Percentiles rank a stretch among this genome's conserved stretches.
Conservation (phyloP, 2,113 vertebrate species). For the Galemys pyrenaicus region DNA sequence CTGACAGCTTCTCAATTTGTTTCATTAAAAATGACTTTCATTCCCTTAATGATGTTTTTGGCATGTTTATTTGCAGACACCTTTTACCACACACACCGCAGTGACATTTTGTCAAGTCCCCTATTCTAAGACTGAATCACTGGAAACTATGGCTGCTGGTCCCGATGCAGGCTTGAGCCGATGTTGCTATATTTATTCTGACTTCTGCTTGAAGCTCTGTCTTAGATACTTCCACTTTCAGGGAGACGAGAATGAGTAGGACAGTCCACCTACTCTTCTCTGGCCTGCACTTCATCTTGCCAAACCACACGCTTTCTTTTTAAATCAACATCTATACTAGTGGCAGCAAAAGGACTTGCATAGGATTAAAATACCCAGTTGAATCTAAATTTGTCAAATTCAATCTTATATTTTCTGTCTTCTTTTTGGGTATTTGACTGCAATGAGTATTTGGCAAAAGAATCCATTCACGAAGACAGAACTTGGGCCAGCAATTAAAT, state of each 20-base stretch:
- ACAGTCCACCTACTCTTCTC: background rate
- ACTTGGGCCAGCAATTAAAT: background rate
- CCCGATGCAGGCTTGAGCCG: background rate
- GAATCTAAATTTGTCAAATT: background rate
- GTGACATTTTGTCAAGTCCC: slow-evolving; percentile 31
- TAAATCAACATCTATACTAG: background rate
- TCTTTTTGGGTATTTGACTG: background rate
- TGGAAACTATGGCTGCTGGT: background rate
- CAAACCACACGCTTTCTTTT: background rate
- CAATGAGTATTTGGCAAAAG: background rate
- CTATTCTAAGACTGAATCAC: background rate
- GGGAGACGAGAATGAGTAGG: background rate
- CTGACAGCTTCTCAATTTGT: slow-evolving; percentile 58
- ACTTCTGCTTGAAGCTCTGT: background rate
- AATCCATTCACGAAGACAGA: background rate
- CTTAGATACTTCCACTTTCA: background rate
- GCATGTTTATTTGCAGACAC: slow-evolving; percentile 63
- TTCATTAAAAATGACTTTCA: slow-evolving; percentile 73
- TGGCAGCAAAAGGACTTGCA: background rate
- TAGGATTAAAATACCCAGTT: background rate
- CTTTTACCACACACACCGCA: slow-evolving; percentile 4
- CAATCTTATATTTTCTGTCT: background rate
- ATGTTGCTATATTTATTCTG: background rate
- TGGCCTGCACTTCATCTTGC: background rate
- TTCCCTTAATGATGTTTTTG: slow-evolving; percentile 74